phyloP scores from a whole-genome alignment of 2,888 invertebrate genomes.

The Euzophera pinguis region DNA sequence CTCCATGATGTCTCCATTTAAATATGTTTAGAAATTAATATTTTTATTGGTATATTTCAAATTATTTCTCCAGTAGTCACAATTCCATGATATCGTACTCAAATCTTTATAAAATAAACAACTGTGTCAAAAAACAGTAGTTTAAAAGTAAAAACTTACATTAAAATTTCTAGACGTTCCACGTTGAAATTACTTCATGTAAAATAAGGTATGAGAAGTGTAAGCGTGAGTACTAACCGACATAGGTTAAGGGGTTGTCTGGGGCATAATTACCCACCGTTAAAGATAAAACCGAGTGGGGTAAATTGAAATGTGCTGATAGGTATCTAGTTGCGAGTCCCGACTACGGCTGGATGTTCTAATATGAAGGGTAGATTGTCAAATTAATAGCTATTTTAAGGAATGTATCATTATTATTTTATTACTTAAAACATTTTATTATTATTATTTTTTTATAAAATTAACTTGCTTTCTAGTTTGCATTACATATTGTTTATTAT shows the following conservation, averaged over 20 bases:
- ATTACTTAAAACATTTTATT: no score
- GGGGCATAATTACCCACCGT: conserved; percentile 45
- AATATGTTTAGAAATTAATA: no score
- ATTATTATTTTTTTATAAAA: no score
- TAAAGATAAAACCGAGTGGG: conserved; percentile 38
- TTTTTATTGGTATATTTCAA: no score
- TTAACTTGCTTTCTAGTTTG: no score
- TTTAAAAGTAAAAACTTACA: not conserved
- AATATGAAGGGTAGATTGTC: not conserved
- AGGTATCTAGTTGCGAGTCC: conserved; percentile 28
- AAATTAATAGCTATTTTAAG: not conserved
- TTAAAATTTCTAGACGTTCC: conserved; percentile 1
- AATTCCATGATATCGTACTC: no score
- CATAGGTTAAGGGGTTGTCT: conserved; percentile 33
- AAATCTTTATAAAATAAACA: no score
- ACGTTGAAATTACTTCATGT: not conserved
- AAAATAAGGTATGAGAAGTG: conserved; percentile 1
- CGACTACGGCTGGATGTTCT: conserved; percentile 1
- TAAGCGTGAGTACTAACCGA: conserved; percentile 7
- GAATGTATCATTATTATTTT: no score
- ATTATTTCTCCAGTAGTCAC: no score
- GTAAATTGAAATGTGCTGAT: conserved; percentile 44
- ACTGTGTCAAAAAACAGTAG: no score
- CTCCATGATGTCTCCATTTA: no score
- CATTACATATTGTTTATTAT: no score